phyloP scores from a whole-genome alignment of 2,888 invertebrate species.

The Panzeria rudis region DNA sequence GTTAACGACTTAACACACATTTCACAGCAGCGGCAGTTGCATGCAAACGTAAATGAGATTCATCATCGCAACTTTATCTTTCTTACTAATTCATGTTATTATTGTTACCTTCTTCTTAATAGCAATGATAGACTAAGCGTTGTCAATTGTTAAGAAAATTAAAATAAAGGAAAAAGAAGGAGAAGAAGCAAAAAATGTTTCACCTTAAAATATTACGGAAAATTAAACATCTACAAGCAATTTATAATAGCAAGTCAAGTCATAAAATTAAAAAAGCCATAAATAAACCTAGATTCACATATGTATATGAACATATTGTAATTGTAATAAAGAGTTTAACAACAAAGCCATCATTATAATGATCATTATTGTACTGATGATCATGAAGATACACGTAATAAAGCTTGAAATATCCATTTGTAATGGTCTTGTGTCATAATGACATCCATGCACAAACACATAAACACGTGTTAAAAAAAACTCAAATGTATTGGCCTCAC shows the following conservation, averaged over 20 bases:
- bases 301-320: not conserved
- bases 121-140: too few species aligned
- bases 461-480: not conserved
- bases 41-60: not conserved
- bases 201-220: too few species aligned
- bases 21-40: not conserved
- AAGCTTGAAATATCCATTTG: conserved; percentile 52
- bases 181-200: too few species aligned
- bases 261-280: too few species aligned
- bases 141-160: too few species aligned
- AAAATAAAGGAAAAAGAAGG: too few species aligned
- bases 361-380: conserved; percentile 23
- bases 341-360: conserved; percentile 11
- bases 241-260: too few species aligned
- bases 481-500: conserved; percentile 21
- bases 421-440: conserved; percentile 51
- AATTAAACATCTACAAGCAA: too few species aligned
- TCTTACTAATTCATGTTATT: too few species aligned
- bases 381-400: conserved; percentile 29
- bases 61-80: too few species aligned
- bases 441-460: conserved; percentile 6
- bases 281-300: too few species aligned
- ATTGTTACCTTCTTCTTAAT: too few species aligned
- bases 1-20: not conserved
- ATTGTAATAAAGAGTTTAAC: conserved; percentile 9